phyloP scores from a whole-genome alignment of 2,113 vertebrate genomes.

The Pachyramphus minor region DNA sequence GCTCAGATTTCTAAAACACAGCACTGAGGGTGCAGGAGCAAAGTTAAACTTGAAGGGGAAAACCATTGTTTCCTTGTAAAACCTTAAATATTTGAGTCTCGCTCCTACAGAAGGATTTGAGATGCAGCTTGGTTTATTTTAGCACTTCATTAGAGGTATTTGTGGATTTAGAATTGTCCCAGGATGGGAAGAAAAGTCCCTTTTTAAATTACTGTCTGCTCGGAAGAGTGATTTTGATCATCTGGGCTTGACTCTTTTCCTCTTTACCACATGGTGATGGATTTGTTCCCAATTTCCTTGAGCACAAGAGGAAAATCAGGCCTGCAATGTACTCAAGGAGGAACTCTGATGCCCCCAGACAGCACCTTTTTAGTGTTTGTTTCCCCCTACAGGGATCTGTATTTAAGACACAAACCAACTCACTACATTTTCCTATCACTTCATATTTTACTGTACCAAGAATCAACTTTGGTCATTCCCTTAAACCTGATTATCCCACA shows the following conservation, averaged over 20 bases:
- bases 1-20: not conserved
- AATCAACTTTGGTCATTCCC: not conserved
- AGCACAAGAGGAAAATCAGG: not conserved
- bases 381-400: not conserved
- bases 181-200: not conserved
- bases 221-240: not conserved
- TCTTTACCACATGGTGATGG: not conserved
- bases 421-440: not conserved
- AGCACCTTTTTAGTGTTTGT: not conserved
- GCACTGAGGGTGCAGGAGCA: fast-evolving
- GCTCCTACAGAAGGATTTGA: not conserved
- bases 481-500: not conserved
- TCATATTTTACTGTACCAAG: not conserved
- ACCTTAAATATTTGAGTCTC: not conserved
- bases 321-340: not conserved
- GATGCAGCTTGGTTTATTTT: not conserved
- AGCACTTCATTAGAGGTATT: not conserved
- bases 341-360: not conserved
- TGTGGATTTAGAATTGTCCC: not conserved
- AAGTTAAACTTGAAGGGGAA: not conserved
- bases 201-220: not conserved
- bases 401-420: not conserved
- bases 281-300: not conserved
- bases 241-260: not conserved
- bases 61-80: not conserved